A percentile compares a stretch with the other conserved stretches of the same genome.
Evolutionary conservation across 2,888 invertebrate genomes (phyloP).

Genomic region (Chloromyia formosa): DNA sequence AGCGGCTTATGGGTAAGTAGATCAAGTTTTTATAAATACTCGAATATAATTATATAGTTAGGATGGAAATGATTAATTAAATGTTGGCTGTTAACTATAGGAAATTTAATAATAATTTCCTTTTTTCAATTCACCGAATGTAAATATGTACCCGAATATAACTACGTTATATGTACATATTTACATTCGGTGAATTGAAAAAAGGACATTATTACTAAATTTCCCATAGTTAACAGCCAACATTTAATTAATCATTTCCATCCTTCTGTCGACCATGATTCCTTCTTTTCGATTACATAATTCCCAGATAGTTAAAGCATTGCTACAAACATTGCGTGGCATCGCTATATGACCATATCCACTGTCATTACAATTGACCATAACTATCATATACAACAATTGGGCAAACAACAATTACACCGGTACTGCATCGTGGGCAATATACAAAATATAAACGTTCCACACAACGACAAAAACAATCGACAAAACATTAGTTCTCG

Average conservation of each 20-base stretch:
- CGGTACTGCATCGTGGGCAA: not conserved
- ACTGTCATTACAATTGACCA: conserved; percentile 1
- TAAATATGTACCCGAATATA: not conserved
- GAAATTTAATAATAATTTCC: not conserved
- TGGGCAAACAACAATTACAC: conserved; percentile 17
- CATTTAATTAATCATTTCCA: not conserved
- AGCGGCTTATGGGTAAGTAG: conserved; percentile 90
- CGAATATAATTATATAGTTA: not conserved
- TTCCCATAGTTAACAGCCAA: not conserved
- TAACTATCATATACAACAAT: not conserved
- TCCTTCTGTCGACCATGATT: not conserved
- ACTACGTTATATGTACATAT: no score
- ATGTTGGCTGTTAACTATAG: not conserved
- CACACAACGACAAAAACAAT: conserved; percentile 31
- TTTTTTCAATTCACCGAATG: not conserved
- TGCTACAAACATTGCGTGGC: not conserved
- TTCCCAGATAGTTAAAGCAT: no score
- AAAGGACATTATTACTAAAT: not conserved
- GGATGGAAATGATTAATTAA: not conserved
- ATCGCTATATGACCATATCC: not conserved
- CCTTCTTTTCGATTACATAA: not conserved
- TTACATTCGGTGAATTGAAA: not conserved
- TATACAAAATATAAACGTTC: conserved; percentile 5
- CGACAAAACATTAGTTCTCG: conserved; percentile 36
- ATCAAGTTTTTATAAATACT: not conserved